Conservation (phyloP, 2,888 invertebrate species). For the Ecdyonurus torrentis region DNA sequence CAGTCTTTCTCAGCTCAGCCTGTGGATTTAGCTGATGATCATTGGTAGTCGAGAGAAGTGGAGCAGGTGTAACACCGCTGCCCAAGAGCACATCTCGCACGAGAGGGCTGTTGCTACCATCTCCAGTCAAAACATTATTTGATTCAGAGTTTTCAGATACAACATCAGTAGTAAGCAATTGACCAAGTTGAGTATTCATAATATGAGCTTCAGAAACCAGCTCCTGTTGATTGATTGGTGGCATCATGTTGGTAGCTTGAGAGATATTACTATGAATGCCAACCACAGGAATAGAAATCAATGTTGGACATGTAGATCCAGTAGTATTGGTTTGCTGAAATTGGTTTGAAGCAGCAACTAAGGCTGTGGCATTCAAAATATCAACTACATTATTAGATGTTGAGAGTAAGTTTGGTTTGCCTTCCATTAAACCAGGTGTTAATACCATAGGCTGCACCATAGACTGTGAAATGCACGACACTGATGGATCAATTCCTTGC, state of each 20-base stretch:
- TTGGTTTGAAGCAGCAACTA: neutral
- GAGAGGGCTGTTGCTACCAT: constrained; percentile 30
- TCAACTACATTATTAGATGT: no score
- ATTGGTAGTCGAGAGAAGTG: no score
- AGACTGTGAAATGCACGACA: no score
- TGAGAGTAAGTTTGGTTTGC: no score
- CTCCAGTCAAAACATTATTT: no score
- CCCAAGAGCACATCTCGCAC: constrained; percentile 24
- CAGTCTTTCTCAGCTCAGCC: constrained; percentile 23
- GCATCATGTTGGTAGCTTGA: neutral
- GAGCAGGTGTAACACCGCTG: constrained; percentile 1
- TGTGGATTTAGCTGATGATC: no score
- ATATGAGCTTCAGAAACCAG: neutral
- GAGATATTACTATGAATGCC: no score
- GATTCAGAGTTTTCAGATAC: neutral
- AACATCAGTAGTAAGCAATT: neutral
- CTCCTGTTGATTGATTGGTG: neutral
- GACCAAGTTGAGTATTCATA: neutral
- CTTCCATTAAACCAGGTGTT: no score
- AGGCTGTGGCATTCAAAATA: no score
- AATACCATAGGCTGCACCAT: no score
- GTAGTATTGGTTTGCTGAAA: neutral
- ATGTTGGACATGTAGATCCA: neutral
- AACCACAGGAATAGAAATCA: no score
- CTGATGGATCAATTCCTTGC: no score